Conservation (phyloP, 2,113 vertebrate species). For the Protobothrops mucrosquamatus region DNA sequence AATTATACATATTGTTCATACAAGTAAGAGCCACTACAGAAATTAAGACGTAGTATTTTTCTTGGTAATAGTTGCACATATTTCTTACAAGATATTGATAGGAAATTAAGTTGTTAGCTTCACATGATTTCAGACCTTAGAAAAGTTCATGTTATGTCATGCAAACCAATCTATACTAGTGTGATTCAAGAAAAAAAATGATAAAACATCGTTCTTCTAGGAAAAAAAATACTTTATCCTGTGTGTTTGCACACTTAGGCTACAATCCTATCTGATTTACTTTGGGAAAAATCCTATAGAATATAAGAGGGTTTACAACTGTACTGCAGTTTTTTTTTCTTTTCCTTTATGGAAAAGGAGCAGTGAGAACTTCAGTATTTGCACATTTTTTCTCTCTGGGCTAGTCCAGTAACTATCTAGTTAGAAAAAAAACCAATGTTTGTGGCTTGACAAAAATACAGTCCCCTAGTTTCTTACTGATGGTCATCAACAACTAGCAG, state of each 20-base stretch:
- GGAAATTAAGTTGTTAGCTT: background rate
- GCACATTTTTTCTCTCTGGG: too few species aligned
- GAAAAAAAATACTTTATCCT: background rate
- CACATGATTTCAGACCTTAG: background rate
- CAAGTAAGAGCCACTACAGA: background rate
- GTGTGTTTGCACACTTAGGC: background rate
- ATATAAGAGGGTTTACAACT: background rate
- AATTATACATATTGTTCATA: background rate
- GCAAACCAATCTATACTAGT: background rate
- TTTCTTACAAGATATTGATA: background rate
- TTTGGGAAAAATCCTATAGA: background rate
- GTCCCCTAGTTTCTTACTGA: background rate
- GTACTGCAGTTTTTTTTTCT: background rate
- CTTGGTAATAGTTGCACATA: background rate
- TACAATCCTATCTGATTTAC: background rate
- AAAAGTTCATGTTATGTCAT: background rate
- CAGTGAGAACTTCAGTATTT: background rate
- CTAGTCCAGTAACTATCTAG: background rate
- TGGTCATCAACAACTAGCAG: background rate
- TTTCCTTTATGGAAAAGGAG: background rate
- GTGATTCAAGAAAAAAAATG: background rate
- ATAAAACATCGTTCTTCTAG: background rate
- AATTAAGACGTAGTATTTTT: background rate
- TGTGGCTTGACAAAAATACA: background rate
- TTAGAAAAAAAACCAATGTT: background rate